phyloP scores from a whole-genome alignment of 2,113 vertebrate species.

The Carassius gibelio region DNA sequence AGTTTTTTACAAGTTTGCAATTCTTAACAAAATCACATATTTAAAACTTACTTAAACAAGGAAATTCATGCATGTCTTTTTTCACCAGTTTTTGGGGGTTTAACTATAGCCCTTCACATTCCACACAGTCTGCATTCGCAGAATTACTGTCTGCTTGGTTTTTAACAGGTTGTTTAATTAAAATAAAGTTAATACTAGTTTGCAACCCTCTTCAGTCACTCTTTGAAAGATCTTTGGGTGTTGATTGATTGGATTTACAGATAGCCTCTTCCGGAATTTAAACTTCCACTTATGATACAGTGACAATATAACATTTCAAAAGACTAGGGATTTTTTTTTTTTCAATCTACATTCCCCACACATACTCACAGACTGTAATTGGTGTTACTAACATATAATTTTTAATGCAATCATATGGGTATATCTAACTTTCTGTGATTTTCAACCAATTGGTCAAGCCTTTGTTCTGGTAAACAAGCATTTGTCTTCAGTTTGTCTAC shows the following conservation, averaged over 20 bases:
- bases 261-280: neutral
- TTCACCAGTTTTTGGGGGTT: neutral
- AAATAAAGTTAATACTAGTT: neutral
- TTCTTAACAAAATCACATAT: neutral
- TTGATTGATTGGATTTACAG: constrained; percentile 17
- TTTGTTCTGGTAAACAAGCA: neutral
- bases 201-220: neutral
- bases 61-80: neutral
- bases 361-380: neutral
- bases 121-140: neutral
- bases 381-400: too few relatives aligned
- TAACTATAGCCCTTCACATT: neutral
- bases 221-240: neutral
- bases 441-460: neutral
- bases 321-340: neutral
- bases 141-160: neutral
- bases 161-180: neutral
- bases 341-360: neutral
- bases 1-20: neutral
- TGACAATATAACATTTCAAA: neutral
- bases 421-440: neutral
- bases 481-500: constrained; percentile 1
- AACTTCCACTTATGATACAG: neutral
- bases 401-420: neutral
- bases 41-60: neutral